Evolutionary conservation across 2,113 vertebrate species (phyloP).

Genomic region (Ammodytes marinus): DNA sequence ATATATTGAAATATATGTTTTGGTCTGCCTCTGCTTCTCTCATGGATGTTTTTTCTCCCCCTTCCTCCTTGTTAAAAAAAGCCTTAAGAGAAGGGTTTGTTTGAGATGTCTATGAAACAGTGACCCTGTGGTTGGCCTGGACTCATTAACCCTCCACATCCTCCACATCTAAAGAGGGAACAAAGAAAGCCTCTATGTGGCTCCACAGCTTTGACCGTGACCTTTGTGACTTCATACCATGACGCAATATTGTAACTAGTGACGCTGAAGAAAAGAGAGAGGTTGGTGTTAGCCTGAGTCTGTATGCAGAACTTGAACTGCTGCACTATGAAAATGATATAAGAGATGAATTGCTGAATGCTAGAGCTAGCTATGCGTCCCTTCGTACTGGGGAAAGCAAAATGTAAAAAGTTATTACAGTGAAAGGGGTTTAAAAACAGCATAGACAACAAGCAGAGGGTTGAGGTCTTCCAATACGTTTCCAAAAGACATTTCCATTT

Average conservation of each 20-base stretch:
- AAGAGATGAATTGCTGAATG: neutral
- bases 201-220: slow-evolving; percentile 1
- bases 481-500: no score
- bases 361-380: neutral
- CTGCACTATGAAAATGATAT: neutral
- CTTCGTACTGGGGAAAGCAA: neutral
- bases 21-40: neutral
- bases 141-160: slow-evolving; percentile 28
- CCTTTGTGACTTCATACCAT: slow-evolving; percentile 24
- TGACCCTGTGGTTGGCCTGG: slow-evolving; percentile 9
- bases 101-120: slow-evolving; percentile 39
- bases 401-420: neutral
- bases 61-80: neutral
- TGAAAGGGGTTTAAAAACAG: neutral
- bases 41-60: neutral
- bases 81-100: slow-evolving; percentile 27
- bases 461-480: neutral
- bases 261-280: neutral
- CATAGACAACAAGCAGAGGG: neutral
- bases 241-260: slow-evolving; percentile 1
- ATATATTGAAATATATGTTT: neutral
- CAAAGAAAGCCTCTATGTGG: slow-evolving; percentile 54
- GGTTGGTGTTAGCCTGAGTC: neutral
- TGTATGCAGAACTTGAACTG: neutral
- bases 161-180: slow-evolving; percentile 39